phyloP scores from a whole-genome alignment of 2,888 invertebrate species.

The Lomographa bimaculata region DNA sequence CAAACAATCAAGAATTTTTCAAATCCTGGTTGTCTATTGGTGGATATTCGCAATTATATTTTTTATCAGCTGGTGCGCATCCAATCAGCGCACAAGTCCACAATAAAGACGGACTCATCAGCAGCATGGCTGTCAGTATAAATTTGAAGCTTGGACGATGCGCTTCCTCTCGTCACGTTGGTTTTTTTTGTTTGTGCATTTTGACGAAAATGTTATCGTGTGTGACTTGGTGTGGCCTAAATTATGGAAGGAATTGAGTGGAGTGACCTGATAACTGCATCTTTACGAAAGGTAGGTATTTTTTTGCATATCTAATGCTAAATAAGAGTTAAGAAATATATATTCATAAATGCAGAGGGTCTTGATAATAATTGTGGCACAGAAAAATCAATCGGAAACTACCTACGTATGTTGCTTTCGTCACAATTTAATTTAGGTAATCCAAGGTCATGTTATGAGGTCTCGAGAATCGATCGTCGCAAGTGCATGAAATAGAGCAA shows the following conservation, averaged over 20 bases:
- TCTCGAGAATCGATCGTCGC: constrained; percentile 38
- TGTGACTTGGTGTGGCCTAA: constrained; percentile 77
- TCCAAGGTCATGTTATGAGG: constrained; percentile 61
- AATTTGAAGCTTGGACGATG: constrained; percentile 95
- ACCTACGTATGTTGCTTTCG: constrained; percentile 62
- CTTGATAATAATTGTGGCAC: constrained; percentile 48
- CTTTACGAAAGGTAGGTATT: constrained; percentile 62
- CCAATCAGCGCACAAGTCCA: constrained; percentile 87
- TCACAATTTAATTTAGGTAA: constrained; percentile 56
- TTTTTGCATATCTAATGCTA: too few relatives aligned
- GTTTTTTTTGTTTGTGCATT: constrained; percentile 82
- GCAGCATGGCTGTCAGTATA: constrained; percentile 99
- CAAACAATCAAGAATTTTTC: constrained; percentile 59
- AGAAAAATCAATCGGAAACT: constrained; percentile 59
- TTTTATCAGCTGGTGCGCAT: constrained; percentile 59
- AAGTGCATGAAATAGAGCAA: constrained; percentile 52
- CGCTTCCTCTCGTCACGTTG: constrained; percentile 91
- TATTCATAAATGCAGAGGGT: too few relatives aligned
- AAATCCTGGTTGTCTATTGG: constrained; percentile 63
- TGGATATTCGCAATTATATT: constrained; percentile 42
- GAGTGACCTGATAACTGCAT: constrained; percentile 72
- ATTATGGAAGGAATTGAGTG: constrained; percentile 83
- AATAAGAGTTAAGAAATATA: too few relatives aligned
- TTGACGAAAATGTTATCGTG: constrained; percentile 80
- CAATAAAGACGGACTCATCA: constrained; percentile 93